A percentile compares a stretch with the other conserved stretches of the same genome.
Evolutionary conservation across 2,797 vertebrate genomes (phyloP).

Genomic region (Pteronotus mesoamericanus): DNA sequence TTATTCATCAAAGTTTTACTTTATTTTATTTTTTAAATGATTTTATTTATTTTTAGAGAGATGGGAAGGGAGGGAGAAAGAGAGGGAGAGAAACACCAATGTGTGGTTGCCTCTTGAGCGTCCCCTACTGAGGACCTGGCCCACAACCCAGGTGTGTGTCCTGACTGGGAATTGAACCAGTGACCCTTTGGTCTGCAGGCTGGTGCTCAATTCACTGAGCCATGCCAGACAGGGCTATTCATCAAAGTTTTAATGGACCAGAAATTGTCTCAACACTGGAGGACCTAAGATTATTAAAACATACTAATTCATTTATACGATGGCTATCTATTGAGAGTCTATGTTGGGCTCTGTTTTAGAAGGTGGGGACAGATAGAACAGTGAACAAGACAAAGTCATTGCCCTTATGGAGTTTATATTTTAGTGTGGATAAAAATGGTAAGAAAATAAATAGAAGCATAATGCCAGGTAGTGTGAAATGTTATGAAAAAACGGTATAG

Average conservation of each 20-base stretch:
- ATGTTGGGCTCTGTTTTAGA: not conserved
- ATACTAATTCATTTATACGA: not conserved
- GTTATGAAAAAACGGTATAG: not conserved
- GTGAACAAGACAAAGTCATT: not conserved
- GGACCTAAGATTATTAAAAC: not conserved
- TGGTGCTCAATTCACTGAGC: no score
- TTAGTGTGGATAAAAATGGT: not conserved
- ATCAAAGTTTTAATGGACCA: not conserved
- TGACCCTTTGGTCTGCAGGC: no score
- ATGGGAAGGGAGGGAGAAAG: no score
- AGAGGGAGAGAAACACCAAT: no score
- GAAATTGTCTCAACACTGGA: not conserved
- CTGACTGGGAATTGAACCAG: no score
- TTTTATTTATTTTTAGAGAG: no score
- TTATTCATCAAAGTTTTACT: not conserved
- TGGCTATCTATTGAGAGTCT: not conserved
- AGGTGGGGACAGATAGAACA: not conserved
- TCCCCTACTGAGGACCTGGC: no score
- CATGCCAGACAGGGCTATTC: no score
- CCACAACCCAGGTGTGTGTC: no score
- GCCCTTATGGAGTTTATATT: not conserved
- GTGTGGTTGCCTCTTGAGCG: no score
- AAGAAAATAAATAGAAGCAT: not conserved
- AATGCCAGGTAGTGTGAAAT: not conserved
- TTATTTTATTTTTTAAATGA: no score